Evolutionary conservation across 1,140 invertebrate species (phyloP), one percentile per base, ranked within the genome.

Genomic region (Oedothorax gibbosus): DNA sequence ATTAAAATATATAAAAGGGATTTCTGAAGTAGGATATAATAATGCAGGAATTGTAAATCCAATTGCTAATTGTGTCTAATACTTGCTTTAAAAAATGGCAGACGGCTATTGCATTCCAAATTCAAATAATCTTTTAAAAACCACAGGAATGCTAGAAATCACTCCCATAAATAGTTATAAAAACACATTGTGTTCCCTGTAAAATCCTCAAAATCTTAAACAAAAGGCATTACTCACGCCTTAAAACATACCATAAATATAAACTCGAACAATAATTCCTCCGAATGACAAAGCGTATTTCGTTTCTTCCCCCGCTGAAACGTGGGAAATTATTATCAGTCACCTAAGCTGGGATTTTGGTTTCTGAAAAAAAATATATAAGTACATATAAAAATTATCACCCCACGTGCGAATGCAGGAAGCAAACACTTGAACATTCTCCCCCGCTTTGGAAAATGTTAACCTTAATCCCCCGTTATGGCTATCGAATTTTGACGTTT

Each of bases 221-320:
- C 14, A 20, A 69, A 18, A 18, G 11, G 18, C 78, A 71, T 80
- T 69, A 57, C 78, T 69, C 78, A 69, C 77, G 20, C 71, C 60
- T 65, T 20, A 11, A 66, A 78, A 78, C 66, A 49, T 9, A 8
- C 54, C 15, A 71, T 80, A 80, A 80, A 80, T 69, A 69, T 69
- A 71, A 80, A 69, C 60, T 80, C 20, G 50, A 80, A 80, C 78
- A 80, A 80, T 69, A 69, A 77, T 77, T 77, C 73, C 60, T 12
- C n/a, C 21, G 11, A 54, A 66, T 49, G 76, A 78, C 76, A 78
- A 78, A 78, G 76, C 50, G 21, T 78, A 78, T 78, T 35, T 18
- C 71, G 12, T 56, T 21, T 20, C 49, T 65, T 68, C 76, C 20
- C 64, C 78, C 49, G 18, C 54, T 14, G 51, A 56, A 69, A 56